phyloP scores from a whole-genome alignment of 2,113 vertebrate species.

The Pelobates fuscus region DNA sequence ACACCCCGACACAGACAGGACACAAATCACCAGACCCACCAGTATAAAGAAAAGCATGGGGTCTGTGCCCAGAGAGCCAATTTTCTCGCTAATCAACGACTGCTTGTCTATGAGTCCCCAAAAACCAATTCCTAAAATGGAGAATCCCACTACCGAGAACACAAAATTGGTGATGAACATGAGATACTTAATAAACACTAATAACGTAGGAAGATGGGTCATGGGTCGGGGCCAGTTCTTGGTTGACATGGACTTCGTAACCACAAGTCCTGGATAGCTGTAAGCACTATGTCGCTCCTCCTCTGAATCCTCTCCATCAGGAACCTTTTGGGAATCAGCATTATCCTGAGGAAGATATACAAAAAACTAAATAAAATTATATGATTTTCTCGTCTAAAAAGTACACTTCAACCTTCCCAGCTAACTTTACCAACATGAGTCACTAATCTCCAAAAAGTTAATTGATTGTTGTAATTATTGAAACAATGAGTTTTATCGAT shows the following conservation, averaged over 20 bases:
- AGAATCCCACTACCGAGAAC: conserved; percentile 76
- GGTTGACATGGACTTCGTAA: neutral
- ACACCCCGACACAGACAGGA: conserved; percentile 78
- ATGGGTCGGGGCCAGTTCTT: neutral
- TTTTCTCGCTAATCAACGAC: conserved; percentile 66
- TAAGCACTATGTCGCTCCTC: neutral
- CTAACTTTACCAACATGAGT: no score
- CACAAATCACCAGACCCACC: conserved; percentile 64
- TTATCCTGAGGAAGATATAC: neutral
- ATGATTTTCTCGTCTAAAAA: no score
- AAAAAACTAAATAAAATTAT: neutral
- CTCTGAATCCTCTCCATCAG: neutral
- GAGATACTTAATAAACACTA: conserved; percentile 71
- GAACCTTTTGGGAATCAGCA: neutral
- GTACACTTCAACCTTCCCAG: no score
- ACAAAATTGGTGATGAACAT: conserved; percentile 77
- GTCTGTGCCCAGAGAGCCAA: conserved; percentile 70
- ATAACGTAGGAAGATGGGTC: conserved; percentile 45
- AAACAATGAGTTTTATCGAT: no score
- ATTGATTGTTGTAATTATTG: no score
- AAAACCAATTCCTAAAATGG: conserved; percentile 72
- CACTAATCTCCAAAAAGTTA: no score
- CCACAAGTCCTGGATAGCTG: neutral
- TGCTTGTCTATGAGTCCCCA: conserved; percentile 86
- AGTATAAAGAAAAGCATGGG: conserved; percentile 79